Evolutionary conservation across 2,797 vertebrate genomes (phyloP).

Genomic region (Pseudochirops corinnae): DNA sequence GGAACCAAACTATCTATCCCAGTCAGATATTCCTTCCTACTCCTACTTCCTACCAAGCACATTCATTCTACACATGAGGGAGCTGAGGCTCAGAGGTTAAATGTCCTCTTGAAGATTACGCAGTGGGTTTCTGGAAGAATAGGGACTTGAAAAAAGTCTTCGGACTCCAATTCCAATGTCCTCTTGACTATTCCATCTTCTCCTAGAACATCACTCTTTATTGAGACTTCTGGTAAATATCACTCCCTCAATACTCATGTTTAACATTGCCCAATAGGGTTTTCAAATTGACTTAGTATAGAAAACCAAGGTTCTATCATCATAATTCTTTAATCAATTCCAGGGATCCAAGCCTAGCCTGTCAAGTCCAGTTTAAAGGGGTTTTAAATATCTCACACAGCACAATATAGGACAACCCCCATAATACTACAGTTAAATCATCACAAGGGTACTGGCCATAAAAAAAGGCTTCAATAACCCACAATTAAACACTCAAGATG

Average conservation of each 20-base stretch:
- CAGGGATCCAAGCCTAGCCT: background rate
- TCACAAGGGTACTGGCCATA: background rate
- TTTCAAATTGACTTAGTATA: background rate
- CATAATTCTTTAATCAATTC: background rate
- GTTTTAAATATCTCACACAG: background rate
- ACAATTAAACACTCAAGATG: background rate
- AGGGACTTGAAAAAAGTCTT: background rate
- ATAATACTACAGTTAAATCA: background rate
- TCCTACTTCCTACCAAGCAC: background rate
- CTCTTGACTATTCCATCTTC: background rate
- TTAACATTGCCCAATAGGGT: background rate
- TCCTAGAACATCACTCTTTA: background rate
- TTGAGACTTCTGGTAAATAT: background rate
- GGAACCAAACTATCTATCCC: background rate
- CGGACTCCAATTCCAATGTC: background rate
- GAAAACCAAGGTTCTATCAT: background rate
- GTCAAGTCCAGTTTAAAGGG: background rate
- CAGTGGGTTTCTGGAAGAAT: background rate
- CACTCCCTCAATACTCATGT: background rate
- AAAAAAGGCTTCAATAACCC: background rate
- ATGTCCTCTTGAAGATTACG: background rate
- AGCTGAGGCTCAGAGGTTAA: constrained; percentile 38
- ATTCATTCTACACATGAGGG: background rate
- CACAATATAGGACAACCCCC: background rate
- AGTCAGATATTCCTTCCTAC: background rate